These are phyloP conservation scores for Pachycephus smyrnensis DNA, from an alignment of 2,888 invertebrate species.

Conservation along the genomic window DNA sequence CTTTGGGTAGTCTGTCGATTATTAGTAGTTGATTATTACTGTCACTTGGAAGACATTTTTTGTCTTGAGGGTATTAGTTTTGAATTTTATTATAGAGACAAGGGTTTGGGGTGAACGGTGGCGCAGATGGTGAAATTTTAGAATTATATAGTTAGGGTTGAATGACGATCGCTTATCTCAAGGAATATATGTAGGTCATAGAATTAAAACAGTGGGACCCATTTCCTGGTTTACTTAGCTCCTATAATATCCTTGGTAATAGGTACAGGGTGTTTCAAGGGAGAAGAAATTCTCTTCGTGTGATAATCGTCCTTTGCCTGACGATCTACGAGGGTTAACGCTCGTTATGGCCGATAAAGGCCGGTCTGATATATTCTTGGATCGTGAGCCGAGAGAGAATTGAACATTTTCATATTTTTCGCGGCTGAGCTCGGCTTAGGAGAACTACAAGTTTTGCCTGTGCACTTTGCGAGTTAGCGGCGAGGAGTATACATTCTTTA, in stretches of 20 bases:
- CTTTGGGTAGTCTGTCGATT: not conserved
- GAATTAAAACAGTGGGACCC: not conserved
- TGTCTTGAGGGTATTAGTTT: not conserved
- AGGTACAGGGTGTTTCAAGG: not conserved
- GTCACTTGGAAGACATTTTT: not conserved
- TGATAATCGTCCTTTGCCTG: not conserved
- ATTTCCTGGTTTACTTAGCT: not conserved
- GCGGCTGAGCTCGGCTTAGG: not conserved
- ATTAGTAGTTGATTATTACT: not conserved
- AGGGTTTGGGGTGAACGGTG: not conserved
- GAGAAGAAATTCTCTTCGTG: not conserved
- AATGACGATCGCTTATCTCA: not conserved
- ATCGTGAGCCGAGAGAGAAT: not conserved
- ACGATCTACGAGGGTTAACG: not conserved
- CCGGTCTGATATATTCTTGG: not conserved
- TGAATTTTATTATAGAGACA: not conserved
- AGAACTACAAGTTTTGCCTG: not conserved
- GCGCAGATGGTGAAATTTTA: not conserved
- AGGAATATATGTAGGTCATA: not conserved
- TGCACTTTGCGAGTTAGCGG: slow-evolving; percentile 6
- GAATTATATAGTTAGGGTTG: not conserved
- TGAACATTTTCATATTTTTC: not conserved
- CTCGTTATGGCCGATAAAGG: not conserved
- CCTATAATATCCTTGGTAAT: not conserved
- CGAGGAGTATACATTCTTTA: not conserved